These are phyloP conservation scores for Magallana gigas DNA, from an alignment of 1,140 invertebrate genomes.

Conservation along the genomic window DNA sequence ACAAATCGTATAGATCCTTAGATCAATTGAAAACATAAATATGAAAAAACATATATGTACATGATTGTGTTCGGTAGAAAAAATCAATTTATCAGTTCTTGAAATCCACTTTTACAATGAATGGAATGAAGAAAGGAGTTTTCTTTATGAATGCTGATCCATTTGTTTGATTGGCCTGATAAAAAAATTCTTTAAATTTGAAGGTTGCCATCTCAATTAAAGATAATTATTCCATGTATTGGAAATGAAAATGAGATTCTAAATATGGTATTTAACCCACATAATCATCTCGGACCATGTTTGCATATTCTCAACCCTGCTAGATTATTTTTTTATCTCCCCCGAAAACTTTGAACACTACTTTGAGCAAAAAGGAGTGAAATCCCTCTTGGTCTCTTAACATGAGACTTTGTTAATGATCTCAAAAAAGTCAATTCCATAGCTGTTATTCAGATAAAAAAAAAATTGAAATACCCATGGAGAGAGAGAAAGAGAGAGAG, in stretches of 20 bases:
- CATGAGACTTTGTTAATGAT: no score
- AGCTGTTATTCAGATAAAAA: not conserved
- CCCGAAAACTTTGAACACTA: no score
- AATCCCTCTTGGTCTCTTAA: no score
- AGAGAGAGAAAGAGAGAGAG: not conserved
- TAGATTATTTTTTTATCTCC: not conserved
- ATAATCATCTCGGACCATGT: not conserved
- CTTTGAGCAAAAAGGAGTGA: no score
- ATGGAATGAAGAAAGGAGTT: not conserved
- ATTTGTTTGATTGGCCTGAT: not conserved
- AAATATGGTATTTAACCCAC: not conserved
- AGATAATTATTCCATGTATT: not conserved
- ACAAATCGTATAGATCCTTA: not conserved
- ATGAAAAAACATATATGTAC: not conserved
- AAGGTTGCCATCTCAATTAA: slow-evolving; percentile 18
- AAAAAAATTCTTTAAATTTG: not conserved
- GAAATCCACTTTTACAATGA: not conserved
- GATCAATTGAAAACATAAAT: slow-evolving; percentile 34
- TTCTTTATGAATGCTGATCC: not conserved
- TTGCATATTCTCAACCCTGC: not conserved
- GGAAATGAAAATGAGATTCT: slow-evolving; percentile 10
- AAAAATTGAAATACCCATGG: not conserved
- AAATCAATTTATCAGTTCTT: not conserved
- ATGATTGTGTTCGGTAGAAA: not conserved
- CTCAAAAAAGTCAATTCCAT: not conserved